Evolutionary conservation across 1,140 invertebrate genomes (phyloP).

Genomic region (Leptinotarsa defecta): DNA sequence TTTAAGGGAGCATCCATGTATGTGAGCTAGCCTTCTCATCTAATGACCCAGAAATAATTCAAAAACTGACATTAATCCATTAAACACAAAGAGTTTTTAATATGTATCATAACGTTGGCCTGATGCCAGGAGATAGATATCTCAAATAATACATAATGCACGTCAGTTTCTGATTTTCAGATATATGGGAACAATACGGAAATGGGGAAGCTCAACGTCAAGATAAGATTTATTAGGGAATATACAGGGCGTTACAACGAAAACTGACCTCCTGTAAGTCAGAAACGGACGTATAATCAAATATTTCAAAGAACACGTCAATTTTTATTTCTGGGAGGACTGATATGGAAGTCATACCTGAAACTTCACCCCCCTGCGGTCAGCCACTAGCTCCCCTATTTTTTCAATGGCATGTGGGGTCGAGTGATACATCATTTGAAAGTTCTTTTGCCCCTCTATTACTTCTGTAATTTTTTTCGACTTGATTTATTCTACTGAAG

Average conservation of each 20-base stretch:
- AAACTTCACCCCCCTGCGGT: no score
- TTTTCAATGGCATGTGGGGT: no score
- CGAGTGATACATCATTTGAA: no score
- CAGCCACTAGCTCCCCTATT: no score
- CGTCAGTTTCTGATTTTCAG: neutral
- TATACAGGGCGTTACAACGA: neutral
- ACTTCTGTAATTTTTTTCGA: no score
- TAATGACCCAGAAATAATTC: slow-evolving; percentile 23
- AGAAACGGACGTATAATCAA: no score
- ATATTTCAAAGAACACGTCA: no score
- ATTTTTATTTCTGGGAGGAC: no score
- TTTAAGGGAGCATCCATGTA: slow-evolving; percentile 9
- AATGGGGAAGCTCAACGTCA: neutral
- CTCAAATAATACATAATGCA: slow-evolving; percentile 14
- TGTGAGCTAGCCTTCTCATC: neutral
- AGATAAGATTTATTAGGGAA: neutral
- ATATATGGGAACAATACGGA: slow-evolving; percentile 5
- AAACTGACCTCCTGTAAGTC: no score
- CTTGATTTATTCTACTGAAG: no score
- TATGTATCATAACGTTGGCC: neutral
- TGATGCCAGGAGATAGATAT: neutral
- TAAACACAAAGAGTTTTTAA: slow-evolving; percentile 20
- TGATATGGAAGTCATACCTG: no score
- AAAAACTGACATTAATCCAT: slow-evolving; percentile 19
- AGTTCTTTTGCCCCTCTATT: no score